Conservation (phyloP, 2,797 vertebrate genomes). For the Schizopygopsis malacanthus region DNA sequence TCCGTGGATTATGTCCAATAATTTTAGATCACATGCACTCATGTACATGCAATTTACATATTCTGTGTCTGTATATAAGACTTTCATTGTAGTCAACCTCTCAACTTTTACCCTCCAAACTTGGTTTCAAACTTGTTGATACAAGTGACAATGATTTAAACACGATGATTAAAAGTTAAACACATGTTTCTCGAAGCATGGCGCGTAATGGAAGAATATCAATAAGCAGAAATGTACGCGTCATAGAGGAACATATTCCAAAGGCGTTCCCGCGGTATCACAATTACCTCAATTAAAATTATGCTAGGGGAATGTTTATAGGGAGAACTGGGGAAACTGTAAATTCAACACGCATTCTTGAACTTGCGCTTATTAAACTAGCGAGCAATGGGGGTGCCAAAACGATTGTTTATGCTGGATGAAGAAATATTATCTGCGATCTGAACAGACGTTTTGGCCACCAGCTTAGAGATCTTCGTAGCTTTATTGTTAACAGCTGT, state of each 20-base stretch:
- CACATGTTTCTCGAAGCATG: slow-evolving; percentile 46
- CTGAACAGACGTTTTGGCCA: slow-evolving; percentile 80
- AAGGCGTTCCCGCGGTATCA: slow-evolving; percentile 50
- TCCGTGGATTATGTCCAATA: not conserved
- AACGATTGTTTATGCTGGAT: slow-evolving; percentile 81
- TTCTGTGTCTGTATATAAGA: not conserved
- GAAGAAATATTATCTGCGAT: slow-evolving; percentile 77
- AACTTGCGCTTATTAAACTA: slow-evolving; percentile 71
- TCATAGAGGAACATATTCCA: slow-evolving; percentile 34
- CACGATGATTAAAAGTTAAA: slow-evolving; percentile 47
- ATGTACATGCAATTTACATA: not conserved
- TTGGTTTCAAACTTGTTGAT: slow-evolving; percentile 42
- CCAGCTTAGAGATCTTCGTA: slow-evolving; percentile 77
- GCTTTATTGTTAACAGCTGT: slow-evolving; percentile 85
- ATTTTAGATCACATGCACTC: not conserved
- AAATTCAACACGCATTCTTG: slow-evolving; percentile 67
- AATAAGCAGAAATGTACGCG: slow-evolving; percentile 29
- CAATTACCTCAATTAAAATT: slow-evolving; percentile 66
- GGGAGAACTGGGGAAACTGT: slow-evolving; percentile 61
- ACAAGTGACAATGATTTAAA: slow-evolving; percentile 46
- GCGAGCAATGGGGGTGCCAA: slow-evolving; percentile 66
- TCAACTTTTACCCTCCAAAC: not conserved
- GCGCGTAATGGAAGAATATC: slow-evolving; percentile 42
- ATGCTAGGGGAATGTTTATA: slow-evolving; percentile 57
- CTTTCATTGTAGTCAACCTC: not conserved